Base-by-base conservation (phyloP, 2,113 vertebrate genomes). In the Stigmatopora argus region DNA sequence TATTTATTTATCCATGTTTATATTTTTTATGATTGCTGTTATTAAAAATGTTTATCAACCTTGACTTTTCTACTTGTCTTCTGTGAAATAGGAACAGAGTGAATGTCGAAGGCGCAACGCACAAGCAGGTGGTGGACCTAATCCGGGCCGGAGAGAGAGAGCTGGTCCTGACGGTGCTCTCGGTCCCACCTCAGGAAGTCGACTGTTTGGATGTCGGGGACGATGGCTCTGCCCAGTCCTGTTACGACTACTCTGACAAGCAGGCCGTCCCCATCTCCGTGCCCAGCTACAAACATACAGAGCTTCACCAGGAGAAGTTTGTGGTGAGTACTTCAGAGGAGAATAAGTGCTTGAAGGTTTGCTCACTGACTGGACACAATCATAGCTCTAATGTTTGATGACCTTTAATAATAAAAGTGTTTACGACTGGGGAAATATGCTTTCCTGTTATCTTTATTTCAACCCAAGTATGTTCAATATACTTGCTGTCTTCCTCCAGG, bases 71-170 rank as follows among this genome's bases (percentile, higher is more conserved):
- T 26, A 2, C 15, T 10, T 57, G 13, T 70, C 44, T 35, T 4
- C 56, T 15, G 71, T 52, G 0, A 0, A 0, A 57, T 66, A 97
- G 96, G 67, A 99, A 99, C 1, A 91, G 94, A 8, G 93, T 98
- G 82, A 98, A 95, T 15, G 95, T 98, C 1, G 96, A 98, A 38
- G 96, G 96, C 11, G 94, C 96, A 0, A 99, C 95, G 0, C 96
- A 99, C 87, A 98, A 98, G 91, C 96, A 98, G 80, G 96, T 98
- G 86, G 96, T 99, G 87, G 96, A 99, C 67, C 92, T 99, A 89
- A 99, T 99, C 83, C 92, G 96, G 0, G 94, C 94, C 0, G 95
- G 95, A 0, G 94, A 97, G 89, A 90, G 91, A 78, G 95, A 98
- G 85, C 83, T 99, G 76, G 87, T 95, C 47, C 90, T 99, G 67